Evolutionary conservation across 1,140 invertebrate genomes (phyloP), one percentile per base, ranked within the genome.

Genomic region (Formica exsecta): DNA sequence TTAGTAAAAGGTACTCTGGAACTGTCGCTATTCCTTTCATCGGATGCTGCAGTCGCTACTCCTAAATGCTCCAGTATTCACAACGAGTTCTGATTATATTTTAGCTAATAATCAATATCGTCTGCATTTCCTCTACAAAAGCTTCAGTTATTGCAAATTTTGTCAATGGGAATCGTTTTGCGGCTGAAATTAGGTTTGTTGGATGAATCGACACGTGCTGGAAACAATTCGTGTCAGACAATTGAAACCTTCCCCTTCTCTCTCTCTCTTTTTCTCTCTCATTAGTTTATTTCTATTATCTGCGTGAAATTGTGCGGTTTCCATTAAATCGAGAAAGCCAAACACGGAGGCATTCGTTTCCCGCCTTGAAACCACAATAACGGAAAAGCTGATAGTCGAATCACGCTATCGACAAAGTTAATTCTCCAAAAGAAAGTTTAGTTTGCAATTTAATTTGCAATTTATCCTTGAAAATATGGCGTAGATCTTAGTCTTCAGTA

Each of bases 241-340:
- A 38, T 59, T 62, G 19, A 13, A 62, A 44, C 41, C 41, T 9
- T 32, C 1, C 32, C 32, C 32, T 32, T 8, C 38, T 41, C 8
- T 5, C 38, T 8, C 8, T 41, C 38, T 51, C 16, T 51, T 3
- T 48, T 13, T 51, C 13, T 51, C 48, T 44, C 36, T 57, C 48
- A 16, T 36, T 36, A 25, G 25, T 13, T 73, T 74, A 73, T 59
- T 59, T 73, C 38, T 48, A 73, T 64, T 59, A 80, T 57, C 65
- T 36, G 22, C 22, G 54, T 61, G 54, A 83, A 83, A 83, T 73
- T 83, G n/a, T 73, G 68, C 68, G 79, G 79, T 74, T 83, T 83
- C 79, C 44, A 83, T 83, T 54, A 83, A 83, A 62, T 83, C 19
- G 68, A 61, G 38, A 83, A 74, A 74, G 68, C 38, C 66, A 61